Evolutionary conservation across 2,797 vertebrate species (phyloP), one percentile per base, ranked within the genome.

Genomic region (Eulemur mongoz): DNA sequence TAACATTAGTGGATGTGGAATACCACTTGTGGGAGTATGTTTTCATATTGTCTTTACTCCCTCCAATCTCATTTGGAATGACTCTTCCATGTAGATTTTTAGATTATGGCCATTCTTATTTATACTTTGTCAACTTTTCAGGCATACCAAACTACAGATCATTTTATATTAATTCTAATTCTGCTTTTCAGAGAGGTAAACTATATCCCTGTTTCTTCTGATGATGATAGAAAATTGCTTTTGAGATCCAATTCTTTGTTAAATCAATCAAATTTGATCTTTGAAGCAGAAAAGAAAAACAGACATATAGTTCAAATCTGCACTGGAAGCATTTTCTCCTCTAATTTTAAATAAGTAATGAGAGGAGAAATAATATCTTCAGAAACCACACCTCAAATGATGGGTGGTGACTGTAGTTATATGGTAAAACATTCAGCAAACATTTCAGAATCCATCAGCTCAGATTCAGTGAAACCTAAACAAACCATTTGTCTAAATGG

Each of bases 391-490:
- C 17, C 30, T 91, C 79, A 61, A 95, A 48, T 89, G 69, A 94
- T 80, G 79, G 65, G 30, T 50, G 93, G 25, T 95, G 83, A 88
- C 43, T 54, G 12, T 84, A 75, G 72, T 25, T 95, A 80, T 96
- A 91, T 95, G 85, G 45, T 92, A 85, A 94, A 97, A 96, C 75
- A 92, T 93, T 93, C 87, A 88, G 81, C 67, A 96, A 95, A 95
- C 76, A 95, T 94, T 96, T 94, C 89, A 90, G 87, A 94, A 93
- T 79, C 83, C 45, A 81, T 95, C 89, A 84, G 76, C 67, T 95
- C 38, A 93, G 59, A 72, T n/a, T 95, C 61, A 90, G 38, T 93
- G 50, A 94, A 91, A 96, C 57, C 83, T 63, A 57, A 22, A 79
- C 79, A 30, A 76, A 25, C 91, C 91, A 92, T 95, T 82, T 97